Evolutionary conservation across 2,113 vertebrate species (phyloP).

Genomic region (Diglossa brunneiventris): DNA sequence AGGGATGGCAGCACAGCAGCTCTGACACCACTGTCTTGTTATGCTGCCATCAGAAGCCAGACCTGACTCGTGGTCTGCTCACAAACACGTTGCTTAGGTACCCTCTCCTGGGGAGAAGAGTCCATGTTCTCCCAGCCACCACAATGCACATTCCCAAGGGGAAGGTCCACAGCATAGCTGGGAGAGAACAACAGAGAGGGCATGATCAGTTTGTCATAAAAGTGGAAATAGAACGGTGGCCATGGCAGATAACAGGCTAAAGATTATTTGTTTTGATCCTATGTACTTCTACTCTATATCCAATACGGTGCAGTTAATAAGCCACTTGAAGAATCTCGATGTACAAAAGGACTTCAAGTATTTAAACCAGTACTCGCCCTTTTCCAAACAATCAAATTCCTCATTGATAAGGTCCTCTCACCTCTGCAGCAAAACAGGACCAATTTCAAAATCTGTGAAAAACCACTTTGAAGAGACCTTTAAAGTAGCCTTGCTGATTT

Average conservation of each 20-base stretch:
- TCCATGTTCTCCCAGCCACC: background rate
- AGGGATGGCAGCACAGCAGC: background rate
- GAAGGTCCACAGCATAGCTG: background rate
- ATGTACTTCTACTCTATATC: background rate
- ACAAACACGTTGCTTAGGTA: background rate
- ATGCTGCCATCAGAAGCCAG: background rate
- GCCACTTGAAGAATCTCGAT: background rate
- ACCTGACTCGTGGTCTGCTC: background rate
- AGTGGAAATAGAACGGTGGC: background rate
- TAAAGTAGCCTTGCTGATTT: background rate
- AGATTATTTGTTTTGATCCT: background rate
- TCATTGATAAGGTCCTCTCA: background rate
- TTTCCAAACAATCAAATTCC: background rate
- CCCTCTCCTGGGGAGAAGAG: background rate
- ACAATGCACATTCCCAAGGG: rapidly evolving
- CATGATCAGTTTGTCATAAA: background rate
- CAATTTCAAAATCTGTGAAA: background rate
- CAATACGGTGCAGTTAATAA: background rate
- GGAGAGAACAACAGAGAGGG: background rate
- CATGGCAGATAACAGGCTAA: background rate
- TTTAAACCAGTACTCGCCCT: background rate
- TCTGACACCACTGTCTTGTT: background rate
- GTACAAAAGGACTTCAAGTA: background rate
- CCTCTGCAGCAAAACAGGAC: background rate
- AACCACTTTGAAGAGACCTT: background rate